Percentiles rank a stretch among this genome's conserved stretches.
Evolutionary conservation across 2,888 invertebrate genomes (phyloP).

Genomic region (Troides aeacus): DNA sequence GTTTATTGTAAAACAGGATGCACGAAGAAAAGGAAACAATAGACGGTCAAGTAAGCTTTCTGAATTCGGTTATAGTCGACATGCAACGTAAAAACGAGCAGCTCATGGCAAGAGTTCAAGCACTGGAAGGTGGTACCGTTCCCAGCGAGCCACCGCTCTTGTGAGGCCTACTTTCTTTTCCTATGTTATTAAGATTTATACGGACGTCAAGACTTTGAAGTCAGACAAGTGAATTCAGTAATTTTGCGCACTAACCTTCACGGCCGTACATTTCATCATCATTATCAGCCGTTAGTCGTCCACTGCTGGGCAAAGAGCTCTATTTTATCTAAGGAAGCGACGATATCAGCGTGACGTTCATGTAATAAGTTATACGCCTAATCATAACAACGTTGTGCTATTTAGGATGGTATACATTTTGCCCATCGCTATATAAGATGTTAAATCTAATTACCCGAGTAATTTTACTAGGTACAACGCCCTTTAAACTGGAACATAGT

Average conservation of each 20-base stretch:
- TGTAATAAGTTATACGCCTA: too few relatives aligned
- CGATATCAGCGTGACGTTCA: too few relatives aligned
- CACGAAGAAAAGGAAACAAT: conserved; percentile 82
- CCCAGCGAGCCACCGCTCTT: conserved; percentile 52
- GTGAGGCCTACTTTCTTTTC: conserved; percentile 46
- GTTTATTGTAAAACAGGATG: conserved; percentile 39
- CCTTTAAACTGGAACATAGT: too few relatives aligned
- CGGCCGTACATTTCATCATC: background rate
- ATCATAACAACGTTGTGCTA: too few relatives aligned
- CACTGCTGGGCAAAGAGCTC: background rate
- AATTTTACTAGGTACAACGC: too few relatives aligned
- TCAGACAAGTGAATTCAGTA: background rate
- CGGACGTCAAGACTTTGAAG: background rate
- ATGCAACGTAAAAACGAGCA: conserved; percentile 96
- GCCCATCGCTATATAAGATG: too few relatives aligned
- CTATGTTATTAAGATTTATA: background rate
- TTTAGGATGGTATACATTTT: too few relatives aligned
- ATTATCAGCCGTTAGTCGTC: background rate
- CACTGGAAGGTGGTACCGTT: conserved; percentile 84
- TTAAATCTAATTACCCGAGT: too few relatives aligned
- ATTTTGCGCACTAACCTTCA: too few relatives aligned
- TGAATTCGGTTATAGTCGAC: conserved; percentile 98
- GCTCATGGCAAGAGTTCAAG: conserved; percentile 87
- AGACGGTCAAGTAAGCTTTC: conserved; percentile 90
- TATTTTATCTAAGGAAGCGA: too few relatives aligned